These are phyloP conservation scores for Momotus momota DNA, from an alignment of 2,797 vertebrate species.

Conservation along the genomic window DNA sequence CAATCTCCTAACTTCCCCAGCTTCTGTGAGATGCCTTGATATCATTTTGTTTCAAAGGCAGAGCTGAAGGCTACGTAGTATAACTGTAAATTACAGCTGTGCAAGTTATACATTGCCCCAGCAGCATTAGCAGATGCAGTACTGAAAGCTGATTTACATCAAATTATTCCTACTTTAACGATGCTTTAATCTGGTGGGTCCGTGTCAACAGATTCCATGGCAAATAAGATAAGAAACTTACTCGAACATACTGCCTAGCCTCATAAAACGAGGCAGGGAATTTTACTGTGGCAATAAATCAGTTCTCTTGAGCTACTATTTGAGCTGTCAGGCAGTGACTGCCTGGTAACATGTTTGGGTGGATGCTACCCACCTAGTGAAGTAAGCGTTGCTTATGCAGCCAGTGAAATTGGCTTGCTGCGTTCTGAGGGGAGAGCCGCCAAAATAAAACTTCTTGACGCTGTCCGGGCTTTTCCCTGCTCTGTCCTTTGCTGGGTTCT, in stretches of 20 bases:
- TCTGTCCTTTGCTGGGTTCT: constrained; percentile 69
- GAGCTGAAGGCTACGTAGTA: neutral
- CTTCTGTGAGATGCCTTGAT: neutral
- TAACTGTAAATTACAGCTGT: constrained; percentile 32
- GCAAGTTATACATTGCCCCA: constrained; percentile 9
- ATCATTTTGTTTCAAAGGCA: neutral
- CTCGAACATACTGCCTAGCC: neutral
- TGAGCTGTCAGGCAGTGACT: neutral
- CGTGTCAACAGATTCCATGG: neutral
- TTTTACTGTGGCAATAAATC: constrained; percentile 14
- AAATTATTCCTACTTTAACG: neutral
- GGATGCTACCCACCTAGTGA: constrained; percentile 86
- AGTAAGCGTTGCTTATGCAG: constrained; percentile 95
- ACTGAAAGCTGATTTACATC: constrained; percentile 23
- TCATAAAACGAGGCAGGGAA: neutral
- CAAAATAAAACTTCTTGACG: constrained; percentile 88
- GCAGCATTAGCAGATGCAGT: constrained; percentile 8
- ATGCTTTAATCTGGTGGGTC: neutral
- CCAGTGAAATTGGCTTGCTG: constrained; percentile 92
- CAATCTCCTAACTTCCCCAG: neutral
- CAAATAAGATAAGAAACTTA: neutral
- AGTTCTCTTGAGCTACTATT: neutral
- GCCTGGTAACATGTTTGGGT: neutral
- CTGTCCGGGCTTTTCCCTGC: constrained; percentile 43
- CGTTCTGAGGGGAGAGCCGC: constrained; percentile 85